Percentiles rank a stretch among this genome's conserved stretches.
phyloP scores from a whole-genome alignment of 1,140 invertebrate species.

The Dendroctonus ponderosae region DNA sequence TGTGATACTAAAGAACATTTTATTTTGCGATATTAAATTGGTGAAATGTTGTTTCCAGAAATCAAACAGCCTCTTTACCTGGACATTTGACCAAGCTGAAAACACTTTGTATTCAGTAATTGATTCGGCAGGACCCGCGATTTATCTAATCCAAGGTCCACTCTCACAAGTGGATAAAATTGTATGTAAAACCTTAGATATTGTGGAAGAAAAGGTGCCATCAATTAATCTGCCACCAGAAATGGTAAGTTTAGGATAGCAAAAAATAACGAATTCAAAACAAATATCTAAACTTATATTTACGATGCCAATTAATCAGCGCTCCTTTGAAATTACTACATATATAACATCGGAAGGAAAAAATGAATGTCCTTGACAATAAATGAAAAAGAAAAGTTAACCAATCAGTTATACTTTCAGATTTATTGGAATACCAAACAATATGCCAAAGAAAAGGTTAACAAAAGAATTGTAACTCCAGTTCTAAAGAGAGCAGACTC shows the following conservation, averaged over 20 bases:
- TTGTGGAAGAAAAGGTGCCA: slow-evolving; percentile 74
- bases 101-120: slow-evolving; percentile 64
- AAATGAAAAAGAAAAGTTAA: neutral
- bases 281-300: slow-evolving; percentile 10
- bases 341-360: too few species aligned
- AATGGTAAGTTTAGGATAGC: slow-evolving; percentile 58
- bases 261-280: too few species aligned
- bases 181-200: slow-evolving; percentile 73
- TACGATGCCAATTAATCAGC: neutral
- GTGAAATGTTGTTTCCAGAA: slow-evolving; percentile 51
- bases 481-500: slow-evolving; percentile 73
- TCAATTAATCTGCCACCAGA: slow-evolving; percentile 72
- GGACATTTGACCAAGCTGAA: slow-evolving; percentile 72
- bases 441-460: slow-evolving; percentile 59
- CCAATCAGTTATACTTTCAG: slow-evolving; percentile 50
- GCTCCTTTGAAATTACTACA: too few species aligned
- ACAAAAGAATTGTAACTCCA: slow-evolving; percentile 61
- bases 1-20: too few species aligned
- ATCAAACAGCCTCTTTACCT: slow-evolving; percentile 66
- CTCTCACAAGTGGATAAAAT: slow-evolving; percentile 70
- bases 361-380: too few species aligned
- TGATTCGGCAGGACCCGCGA: slow-evolving; percentile 66
- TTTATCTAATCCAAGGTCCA: slow-evolving; percentile 65
- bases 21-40: too few species aligned
- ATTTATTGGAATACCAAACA: slow-evolving; percentile 75